Evolutionary conservation across 2,888 invertebrate genomes (phyloP), one percentile per base, ranked within the genome.

Genomic region (Phortica magna): DNA sequence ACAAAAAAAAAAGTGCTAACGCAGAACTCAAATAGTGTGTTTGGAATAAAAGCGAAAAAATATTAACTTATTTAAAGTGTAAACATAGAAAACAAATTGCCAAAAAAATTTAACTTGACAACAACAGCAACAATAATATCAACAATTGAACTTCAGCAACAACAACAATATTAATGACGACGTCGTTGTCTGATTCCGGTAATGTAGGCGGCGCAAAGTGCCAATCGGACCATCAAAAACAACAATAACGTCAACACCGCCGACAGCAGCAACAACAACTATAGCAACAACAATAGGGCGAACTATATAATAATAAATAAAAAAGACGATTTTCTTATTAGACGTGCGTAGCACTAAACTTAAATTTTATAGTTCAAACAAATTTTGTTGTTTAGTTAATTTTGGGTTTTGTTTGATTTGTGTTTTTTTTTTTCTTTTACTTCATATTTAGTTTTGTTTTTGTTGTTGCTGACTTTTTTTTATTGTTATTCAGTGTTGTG

Each of bases 321-420:
- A 59, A 59, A 19, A n/a, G 59, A 59, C n/a, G 59, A n/a, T 19
- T 17, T n/a, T 59, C 59, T 59, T 17, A 59, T 19, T 17, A 7
- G 59, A 17, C 7, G 7, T 59, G 83, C 85, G 87, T 82, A 82
- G 83, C 80, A 80, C 81, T 78, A 84, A 85, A 85, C 87, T 88
- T 85, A 84, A 82, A 80, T 88, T 86, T 88, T 87, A 86, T 88
- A 87, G 86, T 81, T 84, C 81, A 83, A 88, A 87, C 85, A 88
- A 79, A 83, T 72, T 68, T 71, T 72, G 65, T 65, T 74, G 39
- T 41, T 67, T 31, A 67, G 61, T 48, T 73, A 64, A 64, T 64
- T 77, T 68, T 42, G 22, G 68, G 67, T 53, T 19, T 74, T 81
- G 71, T 79, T 67, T 71, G 73, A 76, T 79, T 64, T 80, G 79